Conservation (phyloP, 2,797 vertebrate genomes). For the Rhinophrynus dorsalis region DNA sequence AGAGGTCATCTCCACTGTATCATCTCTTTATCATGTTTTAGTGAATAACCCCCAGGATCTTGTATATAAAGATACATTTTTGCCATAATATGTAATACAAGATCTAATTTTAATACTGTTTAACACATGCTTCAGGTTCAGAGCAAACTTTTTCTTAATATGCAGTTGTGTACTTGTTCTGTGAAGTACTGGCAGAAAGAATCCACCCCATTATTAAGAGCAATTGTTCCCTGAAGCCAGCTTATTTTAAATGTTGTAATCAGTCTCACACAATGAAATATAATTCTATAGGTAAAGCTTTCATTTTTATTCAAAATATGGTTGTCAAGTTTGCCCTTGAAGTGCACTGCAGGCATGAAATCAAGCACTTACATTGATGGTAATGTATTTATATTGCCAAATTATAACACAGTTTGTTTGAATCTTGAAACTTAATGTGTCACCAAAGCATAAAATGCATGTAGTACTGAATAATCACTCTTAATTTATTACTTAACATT, state of each 20-base stretch:
- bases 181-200: background rate
- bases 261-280: constrained; percentile 2
- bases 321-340: background rate
- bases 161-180: background rate
- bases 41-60: too few relatives aligned
- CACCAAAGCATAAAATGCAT: background rate
- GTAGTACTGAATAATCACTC: background rate
- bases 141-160: background rate
- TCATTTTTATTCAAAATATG: background rate
- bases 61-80: too few relatives aligned
- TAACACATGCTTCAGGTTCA: background rate
- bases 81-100: too few relatives aligned
- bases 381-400: too few relatives aligned
- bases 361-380: background rate
- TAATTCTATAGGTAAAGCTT: background rate
- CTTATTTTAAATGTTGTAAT: constrained; percentile 2
- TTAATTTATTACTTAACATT: too few relatives aligned
- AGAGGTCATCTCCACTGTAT: too few relatives aligned
- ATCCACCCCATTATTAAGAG: background rate
- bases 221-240: background rate
- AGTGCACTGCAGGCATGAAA: background rate
- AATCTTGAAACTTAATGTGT: background rate
- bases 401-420: background rate
- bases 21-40: too few relatives aligned
- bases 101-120: background rate